Evolutionary conservation across 2,797 vertebrate genomes (phyloP).

Genomic region (Hydrophis major): DNA sequence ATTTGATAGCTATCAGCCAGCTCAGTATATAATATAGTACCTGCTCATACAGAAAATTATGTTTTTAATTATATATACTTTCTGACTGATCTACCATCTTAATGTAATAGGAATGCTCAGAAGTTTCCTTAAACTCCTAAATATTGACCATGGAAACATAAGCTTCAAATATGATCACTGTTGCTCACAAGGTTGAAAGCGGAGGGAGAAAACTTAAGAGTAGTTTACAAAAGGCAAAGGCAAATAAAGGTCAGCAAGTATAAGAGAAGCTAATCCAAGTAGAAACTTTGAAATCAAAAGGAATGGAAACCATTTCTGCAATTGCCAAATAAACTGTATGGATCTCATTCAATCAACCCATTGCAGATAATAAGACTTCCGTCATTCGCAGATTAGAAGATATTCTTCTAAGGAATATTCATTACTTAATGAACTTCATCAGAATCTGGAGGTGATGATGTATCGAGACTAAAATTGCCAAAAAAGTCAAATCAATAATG

Average conservation of each 20-base stretch:
- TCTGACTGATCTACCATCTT: background rate
- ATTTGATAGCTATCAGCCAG: background rate
- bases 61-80: background rate
- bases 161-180: background rate
- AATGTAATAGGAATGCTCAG: background rate
- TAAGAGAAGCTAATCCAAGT: background rate
- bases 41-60: background rate
- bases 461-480: background rate
- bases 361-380: background rate
- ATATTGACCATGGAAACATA: background rate
- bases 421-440: background rate
- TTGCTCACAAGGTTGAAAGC: background rate
- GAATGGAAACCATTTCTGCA: background rate
- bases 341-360: background rate
- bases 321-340: background rate
- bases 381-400: background rate
- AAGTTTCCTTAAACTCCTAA: background rate
- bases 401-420: background rate
- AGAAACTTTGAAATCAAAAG: background rate
- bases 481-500: background rate
- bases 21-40: background rate
- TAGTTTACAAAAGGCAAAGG: background rate
- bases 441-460: background rate
- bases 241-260: background rate
- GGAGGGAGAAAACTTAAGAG: background rate